Percentiles rank a stretch among this genome's conserved stretches.
These are phyloP conservation scores for Trichoplusia ni DNA, from an alignment of 1,140 invertebrate genomes.

Conservation along the genomic window DNA sequence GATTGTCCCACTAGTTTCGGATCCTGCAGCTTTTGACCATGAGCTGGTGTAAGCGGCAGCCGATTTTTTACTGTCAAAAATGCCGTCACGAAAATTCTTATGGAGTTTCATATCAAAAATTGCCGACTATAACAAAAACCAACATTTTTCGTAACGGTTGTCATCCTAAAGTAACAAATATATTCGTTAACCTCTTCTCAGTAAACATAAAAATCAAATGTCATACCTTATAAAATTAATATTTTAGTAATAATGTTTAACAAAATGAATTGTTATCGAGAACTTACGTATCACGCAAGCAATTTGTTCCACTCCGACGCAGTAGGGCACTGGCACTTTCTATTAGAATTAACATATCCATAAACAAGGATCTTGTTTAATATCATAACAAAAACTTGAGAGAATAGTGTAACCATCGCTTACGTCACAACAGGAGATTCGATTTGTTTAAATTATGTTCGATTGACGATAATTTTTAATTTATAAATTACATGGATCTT, in stretches of 20 bases:
- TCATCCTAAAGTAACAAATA: background rate
- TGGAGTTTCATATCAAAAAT: too few relatives aligned
- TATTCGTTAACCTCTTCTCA: background rate
- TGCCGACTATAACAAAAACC: background rate
- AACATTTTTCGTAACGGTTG: slow-evolving; percentile 4
- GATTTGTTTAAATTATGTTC: too few relatives aligned
- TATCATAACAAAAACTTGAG: slow-evolving; percentile 33
- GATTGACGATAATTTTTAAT: too few relatives aligned
- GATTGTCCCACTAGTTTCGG: too few relatives aligned
- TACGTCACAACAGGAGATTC: slow-evolving; percentile 6
- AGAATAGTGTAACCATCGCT: slow-evolving; percentile 36
- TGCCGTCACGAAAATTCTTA: too few relatives aligned
- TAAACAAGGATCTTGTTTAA: slow-evolving; percentile 54
- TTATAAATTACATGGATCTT: too few relatives aligned
- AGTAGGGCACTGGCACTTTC: slow-evolving; percentile 69
- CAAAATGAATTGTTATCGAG: slow-evolving; percentile 55
- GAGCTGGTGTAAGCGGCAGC: too few relatives aligned
- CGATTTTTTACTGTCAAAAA: too few relatives aligned
- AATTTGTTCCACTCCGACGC: slow-evolving; percentile 71
- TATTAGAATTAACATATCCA: slow-evolving; percentile 73
- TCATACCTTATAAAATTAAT: slow-evolving; percentile 33
- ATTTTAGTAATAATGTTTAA: slow-evolving; percentile 19
- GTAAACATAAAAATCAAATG: slow-evolving; percentile 20
- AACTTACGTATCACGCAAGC: slow-evolving; percentile 44
- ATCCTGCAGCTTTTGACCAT: too few relatives aligned